Base-by-base conservation (phyloP, 2,888 invertebrate species). In the Unio pictorum region DNA sequence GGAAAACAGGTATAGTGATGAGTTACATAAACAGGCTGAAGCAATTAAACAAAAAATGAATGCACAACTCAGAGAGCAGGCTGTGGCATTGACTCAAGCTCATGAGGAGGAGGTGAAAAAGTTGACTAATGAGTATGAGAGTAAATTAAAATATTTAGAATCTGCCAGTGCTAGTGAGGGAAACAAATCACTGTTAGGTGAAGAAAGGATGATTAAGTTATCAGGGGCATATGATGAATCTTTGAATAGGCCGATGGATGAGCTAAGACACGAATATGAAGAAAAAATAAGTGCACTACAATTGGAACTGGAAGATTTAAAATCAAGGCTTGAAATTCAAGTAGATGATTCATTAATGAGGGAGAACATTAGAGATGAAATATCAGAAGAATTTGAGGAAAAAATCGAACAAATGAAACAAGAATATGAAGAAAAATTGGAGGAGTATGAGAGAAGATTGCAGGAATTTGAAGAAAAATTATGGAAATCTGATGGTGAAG, bases 371-470 rank as follows among this genome's bases (percentile, higher is more conserved):
- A 69, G 58, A 64, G 57, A 65, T 60, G 77, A 77, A 72, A 57
- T 78, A 45, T 74, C 79, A 58, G 64, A 68, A 66, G 73, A 73
- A 66, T 74, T 67, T 64, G 74, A 75, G 67, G 79, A 79, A 30
- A 75, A 72, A 69, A 64, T 78, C 60, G 72, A 78, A 58, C 64
- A 56, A 65, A 75, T 78, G 56, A 78, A 72, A 55, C 70, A 73
- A 28, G 75, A 78, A 65, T 75, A 78, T 75, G 78, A 78, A 71
- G 66, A 68, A 62, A 73, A 72, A 65, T 70, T 78, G 60, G 73
- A 72, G 64, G 45, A 45, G 15, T 45, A 45, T 45, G 45, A 45
- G 45, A 45, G 45, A 45, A 11, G 11, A 45, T 45, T 45, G 45
- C 45, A 11, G 45, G 45, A 45, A 45, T 11, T 11, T 45, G 45